Percentiles rank a stretch among this genome's conserved stretches.
phyloP scores from a whole-genome alignment of 2,888 invertebrate species.

The Eurytoma adleriae region DNA sequence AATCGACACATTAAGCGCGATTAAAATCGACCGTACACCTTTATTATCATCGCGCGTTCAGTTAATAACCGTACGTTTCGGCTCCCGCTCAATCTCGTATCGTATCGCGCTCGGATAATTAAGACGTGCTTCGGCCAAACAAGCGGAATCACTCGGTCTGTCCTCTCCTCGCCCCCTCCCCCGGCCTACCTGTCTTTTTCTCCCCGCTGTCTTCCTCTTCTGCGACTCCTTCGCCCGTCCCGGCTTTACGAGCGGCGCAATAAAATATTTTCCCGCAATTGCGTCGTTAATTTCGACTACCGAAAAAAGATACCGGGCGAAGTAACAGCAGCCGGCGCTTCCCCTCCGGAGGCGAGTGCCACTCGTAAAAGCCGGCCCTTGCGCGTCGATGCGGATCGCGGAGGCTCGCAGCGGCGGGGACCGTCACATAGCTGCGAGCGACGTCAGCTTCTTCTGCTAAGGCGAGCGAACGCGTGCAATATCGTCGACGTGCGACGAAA shows the following conservation, averaged over 20 bases:
- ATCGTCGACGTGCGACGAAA: background rate
- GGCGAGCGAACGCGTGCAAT: background rate
- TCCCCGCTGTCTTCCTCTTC: slow-evolving; percentile 9
- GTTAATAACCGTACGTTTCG: background rate
- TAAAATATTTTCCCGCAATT: slow-evolving; percentile 53
- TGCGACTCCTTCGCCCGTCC: background rate
- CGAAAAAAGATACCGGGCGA: slow-evolving; percentile 23
- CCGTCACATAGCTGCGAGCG: slow-evolving; percentile 4
- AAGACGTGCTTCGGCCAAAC: slow-evolving; percentile 24
- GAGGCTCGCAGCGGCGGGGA: background rate
- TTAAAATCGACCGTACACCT: slow-evolving; percentile 44
- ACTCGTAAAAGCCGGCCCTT: slow-evolving; percentile 27
- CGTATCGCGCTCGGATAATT: slow-evolving; percentile 24
- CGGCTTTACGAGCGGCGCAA: slow-evolving; percentile 44
- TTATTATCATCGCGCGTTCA: slow-evolving; percentile 19
- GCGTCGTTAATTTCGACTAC: slow-evolving; percentile 49
- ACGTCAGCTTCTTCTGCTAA: slow-evolving; percentile 1
- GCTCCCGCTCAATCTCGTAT: background rate
- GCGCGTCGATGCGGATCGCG: slow-evolving; percentile 32
- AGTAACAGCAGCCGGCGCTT: slow-evolving; percentile 7
- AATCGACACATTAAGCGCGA: slow-evolving; percentile 35
- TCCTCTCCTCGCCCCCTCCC: background rate
- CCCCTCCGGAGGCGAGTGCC: slow-evolving; percentile 23
- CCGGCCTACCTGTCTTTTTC: slow-evolving; percentile 35
- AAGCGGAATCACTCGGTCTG: slow-evolving; percentile 23